Conservation (phyloP, 2,113 vertebrate genomes). For the Campylomormyrus tamandua region DNA sequence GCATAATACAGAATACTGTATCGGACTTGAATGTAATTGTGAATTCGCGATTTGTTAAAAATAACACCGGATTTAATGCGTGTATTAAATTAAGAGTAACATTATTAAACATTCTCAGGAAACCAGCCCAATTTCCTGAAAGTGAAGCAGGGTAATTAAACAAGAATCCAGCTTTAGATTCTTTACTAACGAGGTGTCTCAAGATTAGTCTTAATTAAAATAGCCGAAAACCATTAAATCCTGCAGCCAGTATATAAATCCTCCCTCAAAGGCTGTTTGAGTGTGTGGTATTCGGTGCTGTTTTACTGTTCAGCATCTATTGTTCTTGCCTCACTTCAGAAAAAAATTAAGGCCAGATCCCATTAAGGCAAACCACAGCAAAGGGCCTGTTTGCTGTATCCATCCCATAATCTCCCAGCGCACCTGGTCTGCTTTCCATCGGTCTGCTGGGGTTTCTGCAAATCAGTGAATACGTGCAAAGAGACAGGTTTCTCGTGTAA, state of each 20-base stretch:
- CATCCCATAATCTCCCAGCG: background rate
- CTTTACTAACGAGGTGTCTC: background rate
- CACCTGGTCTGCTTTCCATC: background rate
- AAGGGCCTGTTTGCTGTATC: background rate
- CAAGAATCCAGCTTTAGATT: background rate
- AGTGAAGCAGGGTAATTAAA: background rate
- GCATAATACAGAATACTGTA: background rate
- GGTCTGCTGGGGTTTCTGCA: background rate
- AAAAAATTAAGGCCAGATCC: conserved; percentile 6
- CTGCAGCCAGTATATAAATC: background rate
- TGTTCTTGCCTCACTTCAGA: conserved; percentile 1
- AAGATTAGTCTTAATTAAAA: conserved; percentile 13
- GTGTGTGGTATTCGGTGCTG: background rate
- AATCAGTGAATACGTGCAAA: background rate
- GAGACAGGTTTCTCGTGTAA: background rate
- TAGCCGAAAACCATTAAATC: background rate
- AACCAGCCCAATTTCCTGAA: background rate
- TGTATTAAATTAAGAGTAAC: background rate
- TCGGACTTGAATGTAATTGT: background rate
- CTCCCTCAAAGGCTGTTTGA: background rate
- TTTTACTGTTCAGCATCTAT: background rate
- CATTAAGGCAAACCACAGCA: background rate
- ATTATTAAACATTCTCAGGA: background rate
- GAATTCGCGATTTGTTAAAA: background rate
- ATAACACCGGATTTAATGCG: background rate